Evolutionary conservation across 2,888 invertebrate genomes (phyloP).

Genomic region (Brachypalpus laphriformis): DNA sequence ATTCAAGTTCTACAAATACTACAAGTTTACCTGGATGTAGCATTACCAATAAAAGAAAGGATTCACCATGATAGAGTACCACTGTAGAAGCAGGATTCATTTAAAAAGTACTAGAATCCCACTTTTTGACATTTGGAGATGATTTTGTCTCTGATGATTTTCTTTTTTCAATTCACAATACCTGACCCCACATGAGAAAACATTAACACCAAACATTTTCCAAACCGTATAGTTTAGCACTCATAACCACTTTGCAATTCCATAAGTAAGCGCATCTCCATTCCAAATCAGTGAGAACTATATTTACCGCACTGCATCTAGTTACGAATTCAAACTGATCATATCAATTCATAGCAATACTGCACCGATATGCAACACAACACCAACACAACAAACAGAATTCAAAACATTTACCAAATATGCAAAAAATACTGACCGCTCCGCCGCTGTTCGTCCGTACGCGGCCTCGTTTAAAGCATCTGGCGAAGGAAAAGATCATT

Average conservation of each 20-base stretch:
- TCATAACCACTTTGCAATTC: background rate
- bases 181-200: too few relatives aligned
- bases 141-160: too few relatives aligned
- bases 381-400: background rate
- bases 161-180: too few relatives aligned
- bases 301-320: conserved; percentile 40
- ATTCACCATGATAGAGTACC: too few relatives aligned
- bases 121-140: too few relatives aligned
- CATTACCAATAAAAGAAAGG: too few relatives aligned
- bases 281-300: conserved; percentile 23
- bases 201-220: background rate
- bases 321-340: conserved; percentile 60
- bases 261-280: conserved; percentile 8
- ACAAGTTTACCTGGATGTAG: too few relatives aligned
- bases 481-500: conserved; percentile 51
- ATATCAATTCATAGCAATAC: conserved; percentile 58
- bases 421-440: conserved; percentile 41
- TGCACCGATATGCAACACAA: conserved; percentile 13
- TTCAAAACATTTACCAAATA: conserved; percentile 46
- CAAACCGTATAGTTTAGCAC: background rate
- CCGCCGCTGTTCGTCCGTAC: background rate
- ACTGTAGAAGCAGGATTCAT: too few relatives aligned
- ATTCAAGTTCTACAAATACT: too few relatives aligned
- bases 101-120: too few relatives aligned
- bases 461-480: conserved; percentile 58